Base-by-base conservation (phyloP, 2,888 invertebrate species). In the Sipha maydis region DNA sequence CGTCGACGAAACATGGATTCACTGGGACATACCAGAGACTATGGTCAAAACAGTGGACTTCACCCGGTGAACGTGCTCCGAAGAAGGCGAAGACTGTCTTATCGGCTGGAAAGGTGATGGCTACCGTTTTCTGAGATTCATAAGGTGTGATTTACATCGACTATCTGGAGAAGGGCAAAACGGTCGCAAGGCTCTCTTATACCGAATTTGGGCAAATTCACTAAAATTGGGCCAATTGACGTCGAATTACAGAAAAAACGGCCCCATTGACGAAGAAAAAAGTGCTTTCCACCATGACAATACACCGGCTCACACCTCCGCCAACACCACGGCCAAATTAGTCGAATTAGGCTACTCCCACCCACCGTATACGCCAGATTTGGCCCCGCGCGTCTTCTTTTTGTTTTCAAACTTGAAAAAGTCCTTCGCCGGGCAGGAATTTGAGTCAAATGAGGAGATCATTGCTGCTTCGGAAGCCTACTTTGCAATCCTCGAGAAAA, bases 41-140 rank as follows among this genome's bases (percentile, higher is more conserved):
- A n/a, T n/a, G n/a, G n/a, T n/a, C 34, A 34, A 34, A 34, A 34
- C 34, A 34, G 34, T 34, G 34, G 34, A 90, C 90, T 90, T 89
- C 88, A 90, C 82, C 80, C 56, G 89, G 90, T 89, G 89, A 90
- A 90, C 89, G 89, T 83, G 90, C 90, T 90, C 90, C 90, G 90
- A 91, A 91, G 90, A 90, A 90, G 89, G 89, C 89, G 86, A 91
- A 90, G 89, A 90, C 90, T 7, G 89, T 90, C 84, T 82, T 56
- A 83, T 91, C 90, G 71, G 90, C 91, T 89, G 90, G 90, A 34
- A 91, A 91, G 89, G n/a, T n/a, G n/a, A n/a, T n/a, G n/a, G n/a
- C n/a, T n/a, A n/a, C n/a, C n/a, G n/a, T n/a, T n/a, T n/a, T n/a
- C n/a, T n/a, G n/a, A n/a, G n/a, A n/a, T n/a, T n/a, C n/a, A n/a